Percentiles rank a stretch among this genome's conserved stretches.
Conservation (phyloP, 2,888 invertebrate genomes). For the Seira ritae region DNA sequence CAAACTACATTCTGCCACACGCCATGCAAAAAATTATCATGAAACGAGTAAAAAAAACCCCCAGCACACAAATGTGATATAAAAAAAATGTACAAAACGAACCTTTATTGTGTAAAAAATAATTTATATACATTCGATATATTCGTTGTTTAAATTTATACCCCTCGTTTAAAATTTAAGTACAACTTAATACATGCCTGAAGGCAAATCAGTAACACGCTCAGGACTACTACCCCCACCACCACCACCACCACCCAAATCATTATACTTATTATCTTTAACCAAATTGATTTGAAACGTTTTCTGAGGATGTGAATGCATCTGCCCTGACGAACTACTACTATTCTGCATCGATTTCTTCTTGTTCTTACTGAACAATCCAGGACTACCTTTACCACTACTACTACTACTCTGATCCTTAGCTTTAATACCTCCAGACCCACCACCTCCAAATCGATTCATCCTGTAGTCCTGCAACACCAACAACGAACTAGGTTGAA, state of each 20-base stretch:
- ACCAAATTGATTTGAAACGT: slow-evolving; percentile 34
- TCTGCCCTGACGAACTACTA: not conserved
- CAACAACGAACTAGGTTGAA: slow-evolving; percentile 28
- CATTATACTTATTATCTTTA: slow-evolving; percentile 26
- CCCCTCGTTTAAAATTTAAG: not conserved
- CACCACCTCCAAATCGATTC: slow-evolving; percentile 31
- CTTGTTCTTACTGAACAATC: slow-evolving; percentile 37
- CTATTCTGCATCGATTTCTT: not conserved
- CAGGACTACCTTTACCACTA: not conserved
- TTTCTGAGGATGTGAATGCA: slow-evolving; percentile 28
- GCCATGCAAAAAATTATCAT: too few relatives aligned
- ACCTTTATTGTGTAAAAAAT: not conserved
- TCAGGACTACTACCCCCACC: slow-evolving; percentile 13
- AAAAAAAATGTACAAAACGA: not conserved
- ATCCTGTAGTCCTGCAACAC: slow-evolving; percentile 43
- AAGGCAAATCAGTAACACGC: slow-evolving; percentile 19
- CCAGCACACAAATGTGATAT: slow-evolving; percentile 70
- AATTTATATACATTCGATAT: not conserved
- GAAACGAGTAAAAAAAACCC: too few relatives aligned
- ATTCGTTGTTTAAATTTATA: not conserved
- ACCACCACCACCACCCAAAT: slow-evolving; percentile 24
- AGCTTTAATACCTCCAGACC: too few relatives aligned
- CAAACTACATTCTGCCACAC: too few relatives aligned
- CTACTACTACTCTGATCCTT: not conserved
- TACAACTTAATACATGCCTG: slow-evolving; percentile 25